These are phyloP conservation scores for Pica pica DNA, from an alignment of 2,113 vertebrate genomes.

Conservation along the genomic window DNA sequence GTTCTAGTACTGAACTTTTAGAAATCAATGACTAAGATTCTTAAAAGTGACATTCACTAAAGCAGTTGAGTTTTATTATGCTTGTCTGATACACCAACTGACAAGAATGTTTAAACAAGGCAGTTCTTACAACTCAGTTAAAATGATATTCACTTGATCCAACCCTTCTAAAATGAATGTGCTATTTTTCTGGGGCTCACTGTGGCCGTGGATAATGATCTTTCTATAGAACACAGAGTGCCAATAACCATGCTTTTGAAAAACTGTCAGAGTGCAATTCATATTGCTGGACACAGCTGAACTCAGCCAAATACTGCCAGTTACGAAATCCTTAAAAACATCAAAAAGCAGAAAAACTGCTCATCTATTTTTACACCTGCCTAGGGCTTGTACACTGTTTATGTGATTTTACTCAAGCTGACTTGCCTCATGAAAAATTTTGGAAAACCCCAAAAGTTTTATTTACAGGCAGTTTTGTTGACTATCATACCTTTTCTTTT, in stretches of 20 bases:
- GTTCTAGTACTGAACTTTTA: neutral
- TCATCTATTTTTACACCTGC: neutral
- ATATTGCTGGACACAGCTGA: neutral
- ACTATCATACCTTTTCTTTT: neutral
- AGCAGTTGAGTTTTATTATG: neutral
- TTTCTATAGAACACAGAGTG: neutral
- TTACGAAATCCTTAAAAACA: neutral
- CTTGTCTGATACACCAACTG: neutral
- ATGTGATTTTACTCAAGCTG: neutral
- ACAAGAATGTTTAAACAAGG: neutral
- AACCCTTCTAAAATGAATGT: neutral
- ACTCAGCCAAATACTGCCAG: neutral
- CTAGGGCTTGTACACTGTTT: neutral
- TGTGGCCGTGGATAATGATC: neutral
- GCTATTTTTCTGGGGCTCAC: neutral
- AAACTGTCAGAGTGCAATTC: neutral
- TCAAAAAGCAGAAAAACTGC: neutral
- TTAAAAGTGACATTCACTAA: neutral
- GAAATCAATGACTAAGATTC: neutral
- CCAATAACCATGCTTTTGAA: neutral
- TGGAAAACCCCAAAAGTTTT: neutral
- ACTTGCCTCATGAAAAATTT: neutral
- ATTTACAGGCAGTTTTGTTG: neutral
- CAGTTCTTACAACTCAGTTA: neutral
- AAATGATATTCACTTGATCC: neutral